Evolutionary conservation across 2,113 vertebrate genomes (phyloP).

Genomic region (Halichoerus grypus): DNA sequence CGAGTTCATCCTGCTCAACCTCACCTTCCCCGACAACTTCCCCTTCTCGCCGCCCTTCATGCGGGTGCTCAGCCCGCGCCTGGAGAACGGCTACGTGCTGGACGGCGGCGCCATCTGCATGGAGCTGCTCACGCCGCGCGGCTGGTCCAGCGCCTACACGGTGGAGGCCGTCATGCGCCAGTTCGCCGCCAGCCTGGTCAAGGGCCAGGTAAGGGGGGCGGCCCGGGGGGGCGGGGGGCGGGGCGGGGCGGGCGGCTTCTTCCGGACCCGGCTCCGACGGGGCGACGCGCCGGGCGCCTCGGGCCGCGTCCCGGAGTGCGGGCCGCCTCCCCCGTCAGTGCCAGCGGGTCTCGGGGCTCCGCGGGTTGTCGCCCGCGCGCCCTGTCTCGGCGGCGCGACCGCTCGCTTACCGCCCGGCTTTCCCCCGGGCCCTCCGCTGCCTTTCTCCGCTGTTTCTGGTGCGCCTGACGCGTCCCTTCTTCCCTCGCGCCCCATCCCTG

Average conservation of each 20-base stretch:
- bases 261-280: not conserved
- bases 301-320: not conserved
- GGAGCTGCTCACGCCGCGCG: constrained; percentile 98
- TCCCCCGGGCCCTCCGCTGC: not conserved
- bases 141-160: constrained; percentile 99
- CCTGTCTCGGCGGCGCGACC: not conserved
- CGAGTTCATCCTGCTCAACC: constrained; percentile 98
- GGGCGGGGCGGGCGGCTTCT: not conserved
- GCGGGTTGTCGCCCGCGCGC: too few species aligned
- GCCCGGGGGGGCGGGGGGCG: not conserved
- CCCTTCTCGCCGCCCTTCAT: constrained; percentile 99
- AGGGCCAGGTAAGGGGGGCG: constrained; percentile 96
- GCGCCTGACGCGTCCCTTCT: not conserved
- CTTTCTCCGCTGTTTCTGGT: too few species aligned
- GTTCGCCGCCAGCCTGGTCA: constrained; percentile 99
- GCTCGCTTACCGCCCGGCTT: not conserved
- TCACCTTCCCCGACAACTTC: constrained; percentile 99
- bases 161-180: constrained; percentile 99
- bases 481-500: not conserved
- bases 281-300: not conserved
- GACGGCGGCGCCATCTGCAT: constrained; percentile 99
- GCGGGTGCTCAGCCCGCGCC: constrained; percentile 97
- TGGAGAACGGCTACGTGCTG: constrained; percentile 99
- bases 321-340: not conserved
- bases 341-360: not conserved